Base-by-base conservation (phyloP, 1,140 invertebrate genomes). In the Phenacoccus solenopsis region DNA sequence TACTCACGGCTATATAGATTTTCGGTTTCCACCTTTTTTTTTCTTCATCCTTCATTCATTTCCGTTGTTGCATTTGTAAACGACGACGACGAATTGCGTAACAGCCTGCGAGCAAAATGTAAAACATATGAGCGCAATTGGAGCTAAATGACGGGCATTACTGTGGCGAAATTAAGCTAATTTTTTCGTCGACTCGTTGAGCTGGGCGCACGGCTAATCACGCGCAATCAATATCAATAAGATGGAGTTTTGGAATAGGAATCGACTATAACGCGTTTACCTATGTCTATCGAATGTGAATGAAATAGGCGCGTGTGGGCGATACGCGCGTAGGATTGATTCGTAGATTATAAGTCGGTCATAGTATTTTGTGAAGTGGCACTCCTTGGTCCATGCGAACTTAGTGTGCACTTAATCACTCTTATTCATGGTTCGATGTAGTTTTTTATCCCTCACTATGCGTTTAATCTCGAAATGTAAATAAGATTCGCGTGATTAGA, bases 341-440 rank as follows among this genome's bases (percentile, higher is more conserved):
- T 49, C 38, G n/a, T n/a, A n/a, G n/a, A n/a, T n/a, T n/a, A 49
- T 49, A 49, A 49, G 38, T 49, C 38, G 38, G 38, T 49, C 38
- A 49, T 49, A 49, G 38, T 49, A 49, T 32, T 32, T 32, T 32
- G n/a, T n/a, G n/a, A 5, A 7, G 30, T 13, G 38, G 38, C 38
- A 49, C 38, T 49, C 38, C 38, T n/a, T 49, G 38, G 38, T 49
- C 38, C 38, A 49, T 49, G 38, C 38, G 16, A 49, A 49, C 38
- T 49, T 49, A 49, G n/a, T n/a, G n/a, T n/a, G n/a, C 38, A 49
- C 38, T 49, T 49, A 49, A 49, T 49, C 38, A 49, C 38, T 49
- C 38, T 49, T 49, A 49, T 49, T 49, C 38, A 49, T 49, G 20
- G 16, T 10, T 49, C 20, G 13, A 49, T 49, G 13, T 49, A n/a